Evolutionary conservation across 2,797 vertebrate species (phyloP).

Genomic region (Mastacembelus armatus): DNA sequence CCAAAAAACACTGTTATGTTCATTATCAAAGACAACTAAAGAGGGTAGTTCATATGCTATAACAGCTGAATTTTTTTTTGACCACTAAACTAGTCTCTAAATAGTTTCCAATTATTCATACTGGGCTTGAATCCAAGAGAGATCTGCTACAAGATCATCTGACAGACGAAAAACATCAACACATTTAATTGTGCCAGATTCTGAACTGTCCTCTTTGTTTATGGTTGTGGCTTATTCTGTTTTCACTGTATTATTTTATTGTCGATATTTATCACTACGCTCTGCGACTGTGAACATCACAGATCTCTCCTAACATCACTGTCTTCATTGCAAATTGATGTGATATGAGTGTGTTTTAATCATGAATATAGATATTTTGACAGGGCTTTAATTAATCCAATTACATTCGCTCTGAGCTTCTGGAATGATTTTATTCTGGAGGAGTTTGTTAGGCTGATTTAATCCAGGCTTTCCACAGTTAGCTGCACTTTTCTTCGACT

Average conservation of each 20-base stretch:
- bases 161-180: conserved; percentile 2
- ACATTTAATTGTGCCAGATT: conserved; percentile 11
- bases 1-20: too few species aligned
- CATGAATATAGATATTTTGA: conserved; percentile 28
- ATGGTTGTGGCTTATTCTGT: background rate
- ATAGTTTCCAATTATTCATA: conserved; percentile 3
- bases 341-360: conserved; percentile 14
- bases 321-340: conserved; percentile 33
- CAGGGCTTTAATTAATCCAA: conserved; percentile 4
- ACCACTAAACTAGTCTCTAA: too few species aligned
- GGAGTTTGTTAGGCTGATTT: background rate
- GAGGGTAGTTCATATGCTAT: too few species aligned
- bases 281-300: conserved; percentile 19
- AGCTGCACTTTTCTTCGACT: background rate
- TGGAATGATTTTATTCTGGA: background rate
- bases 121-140: conserved; percentile 15
- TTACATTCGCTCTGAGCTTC: conserved; percentile 17
- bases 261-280: background rate
- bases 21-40: too few species aligned
- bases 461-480: conserved; percentile 7
- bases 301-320: conserved; percentile 10
- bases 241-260: background rate
- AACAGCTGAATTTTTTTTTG: too few species aligned
- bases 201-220: conserved; percentile 1
- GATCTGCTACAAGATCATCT: background rate